Conservation (phyloP, 2,113 vertebrate species). For the Vicugna pacos region DNA sequence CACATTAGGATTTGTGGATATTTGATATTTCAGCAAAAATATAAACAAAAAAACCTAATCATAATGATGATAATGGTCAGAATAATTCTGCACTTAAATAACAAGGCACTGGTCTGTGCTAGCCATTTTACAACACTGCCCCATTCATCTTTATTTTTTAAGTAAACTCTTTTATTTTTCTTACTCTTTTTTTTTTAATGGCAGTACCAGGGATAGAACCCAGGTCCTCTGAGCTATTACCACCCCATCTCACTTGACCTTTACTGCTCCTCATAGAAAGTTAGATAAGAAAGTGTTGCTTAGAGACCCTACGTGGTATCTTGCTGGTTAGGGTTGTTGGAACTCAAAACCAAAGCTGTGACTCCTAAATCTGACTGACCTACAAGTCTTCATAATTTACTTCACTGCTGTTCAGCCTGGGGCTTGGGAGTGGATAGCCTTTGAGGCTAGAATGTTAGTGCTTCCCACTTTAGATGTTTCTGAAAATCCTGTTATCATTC, state of each 20-base stretch:
- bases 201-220: no score
- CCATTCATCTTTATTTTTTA: no score
- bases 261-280: slow-evolving; percentile 1
- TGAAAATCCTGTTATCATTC: background rate
- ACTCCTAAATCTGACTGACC: background rate
- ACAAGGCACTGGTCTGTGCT: background rate
- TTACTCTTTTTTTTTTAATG: no score
- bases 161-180: no score
- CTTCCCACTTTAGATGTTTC: background rate
- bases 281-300: background rate
- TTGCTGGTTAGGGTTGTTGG: background rate
- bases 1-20: background rate
- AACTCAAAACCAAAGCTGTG: background rate
- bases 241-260: background rate
- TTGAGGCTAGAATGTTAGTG: background rate
- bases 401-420: background rate
- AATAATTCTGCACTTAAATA: background rate
- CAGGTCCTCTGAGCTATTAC: no score
- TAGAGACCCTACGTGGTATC: background rate
- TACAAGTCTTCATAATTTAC: background rate
- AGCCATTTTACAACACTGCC: background rate
- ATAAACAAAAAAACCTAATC: background rate
- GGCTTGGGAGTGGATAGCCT: background rate
- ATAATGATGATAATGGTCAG: background rate
- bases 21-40: background rate